phyloP scores from a whole-genome alignment of 2,113 vertebrate species.

The Myocastor coypus region DNA sequence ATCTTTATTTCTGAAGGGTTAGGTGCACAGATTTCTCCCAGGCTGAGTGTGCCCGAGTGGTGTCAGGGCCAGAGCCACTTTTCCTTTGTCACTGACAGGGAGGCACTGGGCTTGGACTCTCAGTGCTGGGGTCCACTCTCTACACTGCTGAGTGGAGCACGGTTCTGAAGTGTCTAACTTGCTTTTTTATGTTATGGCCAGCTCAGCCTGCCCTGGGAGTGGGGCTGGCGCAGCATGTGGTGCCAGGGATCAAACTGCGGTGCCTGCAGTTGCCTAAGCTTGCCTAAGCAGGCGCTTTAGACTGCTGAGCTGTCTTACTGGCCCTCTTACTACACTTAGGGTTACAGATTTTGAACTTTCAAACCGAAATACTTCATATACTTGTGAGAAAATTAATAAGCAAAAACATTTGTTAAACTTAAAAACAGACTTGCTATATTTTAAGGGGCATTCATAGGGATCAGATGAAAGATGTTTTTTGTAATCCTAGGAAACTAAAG shows the following conservation, averaged over 20 bases:
- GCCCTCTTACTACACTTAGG: background rate
- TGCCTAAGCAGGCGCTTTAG: too few relatives aligned
- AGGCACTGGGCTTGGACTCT: background rate
- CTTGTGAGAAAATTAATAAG: background rate
- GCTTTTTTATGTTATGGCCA: too few relatives aligned
- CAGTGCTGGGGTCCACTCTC: background rate
- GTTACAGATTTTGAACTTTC: constrained; percentile 21
- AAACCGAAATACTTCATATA: constrained; percentile 25
- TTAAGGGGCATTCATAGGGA: background rate
- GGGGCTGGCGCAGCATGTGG: too few relatives aligned
- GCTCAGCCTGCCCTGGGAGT: too few relatives aligned
- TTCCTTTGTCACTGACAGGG: background rate
- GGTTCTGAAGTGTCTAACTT: background rate
- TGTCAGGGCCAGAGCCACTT: background rate
- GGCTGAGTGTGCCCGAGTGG: background rate
- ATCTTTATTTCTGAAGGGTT: background rate
- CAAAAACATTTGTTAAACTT: constrained; percentile 29
- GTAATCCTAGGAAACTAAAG: background rate
- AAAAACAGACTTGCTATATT: constrained; percentile 27
- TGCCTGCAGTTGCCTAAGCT: too few relatives aligned
- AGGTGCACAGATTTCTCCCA: background rate
- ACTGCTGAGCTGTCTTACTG: too few relatives aligned
- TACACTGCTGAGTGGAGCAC: background rate
- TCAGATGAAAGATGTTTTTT: background rate
- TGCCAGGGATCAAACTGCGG: too few relatives aligned